A percentile compares a stretch with the other conserved stretches of the same genome.
Evolutionary conservation across 2,888 invertebrate genomes (phyloP).

Genomic region (Drosophila paramelanica): DNA sequence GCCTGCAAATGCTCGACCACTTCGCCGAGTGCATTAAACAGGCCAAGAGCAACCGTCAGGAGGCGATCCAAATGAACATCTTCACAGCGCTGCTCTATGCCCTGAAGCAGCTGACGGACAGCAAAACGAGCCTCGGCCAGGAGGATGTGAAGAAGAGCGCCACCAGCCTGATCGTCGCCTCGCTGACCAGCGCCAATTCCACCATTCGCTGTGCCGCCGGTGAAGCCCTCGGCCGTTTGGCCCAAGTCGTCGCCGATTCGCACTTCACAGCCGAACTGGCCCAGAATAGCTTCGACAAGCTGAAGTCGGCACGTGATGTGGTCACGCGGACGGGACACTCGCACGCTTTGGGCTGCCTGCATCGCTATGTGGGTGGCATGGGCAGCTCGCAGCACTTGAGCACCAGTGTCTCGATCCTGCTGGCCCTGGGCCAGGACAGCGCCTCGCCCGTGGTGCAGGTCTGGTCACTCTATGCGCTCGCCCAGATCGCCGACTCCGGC

Average conservation of each 20-base stretch:
- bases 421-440: constrained; percentile 97
- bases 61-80: constrained; percentile 98
- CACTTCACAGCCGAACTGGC: constrained; percentile 95
- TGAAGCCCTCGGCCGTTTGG: constrained; percentile 96
- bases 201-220: constrained; percentile 97
- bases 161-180: constrained; percentile 91
- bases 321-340: constrained; percentile 94
- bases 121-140: constrained; percentile 93
- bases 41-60: constrained; percentile 96
- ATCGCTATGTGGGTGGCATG: constrained; percentile 97
- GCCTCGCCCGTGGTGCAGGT: constrained; percentile 98
- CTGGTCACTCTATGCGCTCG: constrained; percentile 98
- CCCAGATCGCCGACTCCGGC: constrained; percentile 98
- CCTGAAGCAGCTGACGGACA: constrained; percentile 93
- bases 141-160: constrained; percentile 95
- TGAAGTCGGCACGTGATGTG: constrained; percentile 94
- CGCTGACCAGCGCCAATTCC: constrained; percentile 90
- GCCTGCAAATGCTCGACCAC: constrained; percentile 98
- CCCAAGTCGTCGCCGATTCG: constrained; percentile 94
- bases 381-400: constrained; percentile 97
- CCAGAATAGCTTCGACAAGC: constrained; percentile 94
- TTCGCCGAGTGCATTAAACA: constrained; percentile 97
- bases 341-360: constrained; percentile 97
- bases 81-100: constrained; percentile 97
- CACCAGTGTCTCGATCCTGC: constrained; percentile 96